Conservation (phyloP, 2,113 vertebrate species). For the Formicarius rufipectus region DNA sequence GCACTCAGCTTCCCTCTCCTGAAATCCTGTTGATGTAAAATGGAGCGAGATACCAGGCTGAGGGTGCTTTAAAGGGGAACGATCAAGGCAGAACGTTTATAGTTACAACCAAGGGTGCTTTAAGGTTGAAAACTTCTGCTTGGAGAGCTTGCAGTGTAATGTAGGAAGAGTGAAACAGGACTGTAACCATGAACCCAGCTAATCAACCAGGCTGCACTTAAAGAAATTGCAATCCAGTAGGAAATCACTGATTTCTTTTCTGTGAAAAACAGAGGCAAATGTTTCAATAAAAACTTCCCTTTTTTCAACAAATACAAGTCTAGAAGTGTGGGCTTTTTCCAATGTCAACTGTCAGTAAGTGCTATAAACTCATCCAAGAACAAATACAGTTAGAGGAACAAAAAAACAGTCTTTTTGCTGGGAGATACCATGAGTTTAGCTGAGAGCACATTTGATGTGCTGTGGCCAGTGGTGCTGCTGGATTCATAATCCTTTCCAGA, state of each 20-base stretch:
- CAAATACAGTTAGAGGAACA: not conserved
- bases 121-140: not conserved
- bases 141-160: not conserved
- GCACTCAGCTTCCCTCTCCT: not conserved
- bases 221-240: not conserved
- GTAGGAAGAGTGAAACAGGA: not conserved
- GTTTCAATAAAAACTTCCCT: not conserved
- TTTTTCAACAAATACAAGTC: not conserved
- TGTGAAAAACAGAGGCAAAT: not conserved
- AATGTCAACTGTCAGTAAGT: not conserved
- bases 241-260: not conserved
- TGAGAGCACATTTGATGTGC: not conserved
- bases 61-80: not conserved
- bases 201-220: not conserved
- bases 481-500: constrained; percentile 41
- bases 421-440: not conserved
- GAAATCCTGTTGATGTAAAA: not conserved
- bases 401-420: not conserved
- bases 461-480: not conserved
- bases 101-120: not conserved
- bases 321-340: not conserved
- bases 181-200: not conserved
- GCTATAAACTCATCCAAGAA: not conserved
- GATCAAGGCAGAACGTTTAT: not conserved
- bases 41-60: not conserved